Evolutionary conservation across 2,797 vertebrate genomes (phyloP).

Genomic region (Erethizon dorsatum): DNA sequence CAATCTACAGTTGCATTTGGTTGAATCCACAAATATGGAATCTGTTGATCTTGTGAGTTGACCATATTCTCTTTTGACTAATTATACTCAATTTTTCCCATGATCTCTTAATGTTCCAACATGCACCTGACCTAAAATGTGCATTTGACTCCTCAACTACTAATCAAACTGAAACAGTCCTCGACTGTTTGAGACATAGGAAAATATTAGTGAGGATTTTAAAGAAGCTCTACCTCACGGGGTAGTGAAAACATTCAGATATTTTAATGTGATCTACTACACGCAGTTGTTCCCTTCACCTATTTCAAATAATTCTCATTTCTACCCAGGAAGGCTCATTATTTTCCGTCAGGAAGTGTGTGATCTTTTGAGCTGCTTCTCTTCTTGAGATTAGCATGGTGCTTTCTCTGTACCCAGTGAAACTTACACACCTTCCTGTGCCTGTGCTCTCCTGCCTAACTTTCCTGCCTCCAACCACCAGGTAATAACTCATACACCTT

Average conservation of each 20-base stretch:
- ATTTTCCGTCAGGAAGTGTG: neutral
- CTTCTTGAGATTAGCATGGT: neutral
- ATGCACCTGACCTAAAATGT: neutral
- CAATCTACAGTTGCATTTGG: neutral
- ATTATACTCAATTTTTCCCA: conserved; percentile 24
- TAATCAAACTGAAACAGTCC: neutral
- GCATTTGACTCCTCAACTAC: neutral
- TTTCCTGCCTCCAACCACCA: neutral
- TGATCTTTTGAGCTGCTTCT: neutral
- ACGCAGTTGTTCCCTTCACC: neutral
- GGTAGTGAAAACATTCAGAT: neutral
- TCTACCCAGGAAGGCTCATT: neutral
- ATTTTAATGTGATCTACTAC: conserved; percentile 5
- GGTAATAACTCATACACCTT: neutral
- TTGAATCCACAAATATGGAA: neutral
- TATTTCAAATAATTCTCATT: neutral
- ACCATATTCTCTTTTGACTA: neutral
- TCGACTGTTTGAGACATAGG: neutral
- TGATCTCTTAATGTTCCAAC: neutral
- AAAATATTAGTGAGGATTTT: neutral
- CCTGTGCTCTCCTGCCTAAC: neutral
- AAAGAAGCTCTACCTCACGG: neutral
- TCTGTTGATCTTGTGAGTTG: neutral
- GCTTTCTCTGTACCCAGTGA: neutral
- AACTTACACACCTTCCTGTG: neutral